Evolutionary conservation across 2,113 vertebrate species (phyloP), one percentile per base, ranked within the genome.

Genomic region (Uropsilus gracilis): DNA sequence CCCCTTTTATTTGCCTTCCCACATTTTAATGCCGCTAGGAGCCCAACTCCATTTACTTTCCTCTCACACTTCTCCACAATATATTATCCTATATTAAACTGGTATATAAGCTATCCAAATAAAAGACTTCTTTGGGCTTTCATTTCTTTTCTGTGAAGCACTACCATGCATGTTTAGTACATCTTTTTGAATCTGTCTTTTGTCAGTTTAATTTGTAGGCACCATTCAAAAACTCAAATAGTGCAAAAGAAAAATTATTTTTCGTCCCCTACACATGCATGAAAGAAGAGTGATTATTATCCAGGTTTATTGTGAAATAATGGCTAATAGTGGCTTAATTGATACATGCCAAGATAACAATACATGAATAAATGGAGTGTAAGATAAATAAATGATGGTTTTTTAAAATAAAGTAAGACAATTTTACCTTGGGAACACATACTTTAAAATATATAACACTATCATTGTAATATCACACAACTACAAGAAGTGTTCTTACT

Each of bases 361-460:
- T 12, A 28, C 5, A 50, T 4, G 18, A 92, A 37, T 66, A 96
- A 95, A 84, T 63, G n/a, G 53, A 63, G 9, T 71, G 2, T 44
- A 30, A 85, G 44, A 81, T 87, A 90, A 84, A 88, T 73, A 78
- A 82, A 5, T 71, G 44, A 89, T 46, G 17, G 37, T 63, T 53
- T 72, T 80, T 78, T 90, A 26, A 63, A 30, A 72, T 34, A 53
- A 77, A 86, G 37, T 30, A 81, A 76, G 48, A 18, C 24, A 90
- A 57, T 75, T 94, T 94, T 69, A 72, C 32, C 39, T 89, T 83
- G 81, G n/a, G 57, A 82, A 71, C 18, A 37, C 68, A 46, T 30
- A 20, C 61, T 91, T 93, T 22, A 55, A 55, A 55, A 80, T 78
- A 87, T 55, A 63, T 86, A 30, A 78, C n/a, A 73, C 81, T 66